Evolutionary conservation across 2,888 invertebrate genomes (phyloP).

Genomic region (Malachius bipustulatus): DNA sequence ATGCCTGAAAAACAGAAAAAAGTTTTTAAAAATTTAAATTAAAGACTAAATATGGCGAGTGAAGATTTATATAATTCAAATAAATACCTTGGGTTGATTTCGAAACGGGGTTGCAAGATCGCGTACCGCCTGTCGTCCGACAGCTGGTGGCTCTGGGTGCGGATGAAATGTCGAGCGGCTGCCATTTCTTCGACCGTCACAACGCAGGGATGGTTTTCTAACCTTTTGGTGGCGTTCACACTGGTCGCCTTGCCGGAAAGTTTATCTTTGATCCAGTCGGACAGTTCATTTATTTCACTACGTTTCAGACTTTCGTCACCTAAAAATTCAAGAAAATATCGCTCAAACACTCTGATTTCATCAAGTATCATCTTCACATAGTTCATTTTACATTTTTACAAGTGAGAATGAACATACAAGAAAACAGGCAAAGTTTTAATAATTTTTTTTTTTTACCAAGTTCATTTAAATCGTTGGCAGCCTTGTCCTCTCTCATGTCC

Average conservation of each 20-base stretch:
- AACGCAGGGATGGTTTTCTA: slow-evolving; percentile 87
- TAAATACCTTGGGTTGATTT: slow-evolving; percentile 84
- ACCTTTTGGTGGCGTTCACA: slow-evolving; percentile 70
- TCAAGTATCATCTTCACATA: not conserved
- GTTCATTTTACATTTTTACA: slow-evolving; percentile 1
- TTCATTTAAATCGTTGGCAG: slow-evolving; percentile 44
- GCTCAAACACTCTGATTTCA: slow-evolving; percentile 4
- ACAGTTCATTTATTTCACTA: slow-evolving; percentile 64
- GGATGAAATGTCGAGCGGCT: slow-evolving; percentile 86
- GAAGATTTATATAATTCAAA: no score
- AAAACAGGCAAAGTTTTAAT: no score
- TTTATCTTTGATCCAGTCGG: slow-evolving; percentile 65
- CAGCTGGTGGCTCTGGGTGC: slow-evolving; percentile 71
- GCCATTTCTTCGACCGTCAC: slow-evolving; percentile 96
- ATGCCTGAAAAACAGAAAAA: slow-evolving; percentile 47
- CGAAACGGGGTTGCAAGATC: slow-evolving; percentile 80
- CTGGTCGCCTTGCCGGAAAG: slow-evolving; percentile 70
- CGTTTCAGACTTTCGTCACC: slow-evolving; percentile 59
- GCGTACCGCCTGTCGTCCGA: slow-evolving; percentile 78
- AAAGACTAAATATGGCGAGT: no score
- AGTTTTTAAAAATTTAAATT: not conserved
- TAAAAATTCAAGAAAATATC: slow-evolving; percentile 24
- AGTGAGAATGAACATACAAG: no score
- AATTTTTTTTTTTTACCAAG: no score
- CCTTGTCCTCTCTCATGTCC: slow-evolving; percentile 69